Percentiles rank a stretch among this genome's conserved stretches.
Evolutionary conservation across 2,797 vertebrate species (phyloP).

Genomic region (Halcyon smyrnensis): DNA sequence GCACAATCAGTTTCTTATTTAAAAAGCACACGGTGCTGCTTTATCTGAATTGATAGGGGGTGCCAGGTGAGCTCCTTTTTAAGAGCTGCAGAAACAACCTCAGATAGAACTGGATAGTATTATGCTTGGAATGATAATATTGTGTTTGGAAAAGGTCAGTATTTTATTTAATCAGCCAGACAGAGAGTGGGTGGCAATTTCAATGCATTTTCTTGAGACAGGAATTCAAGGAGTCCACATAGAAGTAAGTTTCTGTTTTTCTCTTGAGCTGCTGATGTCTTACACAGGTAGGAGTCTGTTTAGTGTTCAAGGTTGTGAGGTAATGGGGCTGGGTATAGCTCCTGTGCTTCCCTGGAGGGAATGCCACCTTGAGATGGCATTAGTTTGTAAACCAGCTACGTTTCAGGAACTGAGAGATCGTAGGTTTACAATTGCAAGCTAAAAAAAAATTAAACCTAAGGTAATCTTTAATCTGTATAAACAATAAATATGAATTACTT

Average conservation of each 20-base stretch:
- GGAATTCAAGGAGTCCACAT: constrained; percentile 39
- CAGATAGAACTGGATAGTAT: constrained; percentile 33
- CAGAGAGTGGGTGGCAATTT: constrained; percentile 69
- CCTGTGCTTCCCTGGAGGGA: neutral
- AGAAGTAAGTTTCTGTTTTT: neutral
- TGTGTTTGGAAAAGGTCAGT: constrained; percentile 70
- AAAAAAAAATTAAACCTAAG: neutral
- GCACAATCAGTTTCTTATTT: constrained; percentile 32
- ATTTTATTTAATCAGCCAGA: constrained; percentile 69
- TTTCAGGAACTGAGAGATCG: neutral
- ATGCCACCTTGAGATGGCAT: neutral
- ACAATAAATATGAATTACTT: neutral
- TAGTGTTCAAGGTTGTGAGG: neutral
- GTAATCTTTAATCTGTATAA: neutral
- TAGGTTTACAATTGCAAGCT: neutral
- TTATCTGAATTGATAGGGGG: constrained; percentile 31
- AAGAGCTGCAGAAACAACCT: constrained; percentile 48
- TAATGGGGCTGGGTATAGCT: fast-evolving
- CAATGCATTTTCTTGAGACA: constrained; percentile 40
- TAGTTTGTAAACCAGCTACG: neutral
- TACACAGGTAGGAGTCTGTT: neutral
- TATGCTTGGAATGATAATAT: constrained; percentile 65
- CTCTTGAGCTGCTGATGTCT: neutral
- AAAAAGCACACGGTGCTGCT: neutral
- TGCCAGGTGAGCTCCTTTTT: constrained; percentile 47